These are phyloP conservation scores for Drosophila ohnishii DNA, from an alignment of 1,140 invertebrate species.

Conservation along the genomic window DNA sequence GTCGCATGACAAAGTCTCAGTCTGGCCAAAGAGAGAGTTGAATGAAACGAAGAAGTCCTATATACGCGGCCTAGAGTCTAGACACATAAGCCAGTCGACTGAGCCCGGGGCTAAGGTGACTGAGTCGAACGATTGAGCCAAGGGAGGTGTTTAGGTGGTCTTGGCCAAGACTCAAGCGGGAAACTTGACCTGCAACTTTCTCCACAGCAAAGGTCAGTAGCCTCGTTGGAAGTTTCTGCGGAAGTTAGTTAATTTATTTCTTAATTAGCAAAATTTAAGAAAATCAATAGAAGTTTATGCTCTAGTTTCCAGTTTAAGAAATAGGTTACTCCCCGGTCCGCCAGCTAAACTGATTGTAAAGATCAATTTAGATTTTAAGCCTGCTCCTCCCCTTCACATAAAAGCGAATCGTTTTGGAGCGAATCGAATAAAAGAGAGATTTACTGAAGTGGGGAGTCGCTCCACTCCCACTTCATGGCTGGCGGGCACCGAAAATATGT, in stretches of 20 bases:
- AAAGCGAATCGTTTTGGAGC: slow-evolving; percentile 6
- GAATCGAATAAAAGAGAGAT: slow-evolving; percentile 24
- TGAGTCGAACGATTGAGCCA: slow-evolving; percentile 25
- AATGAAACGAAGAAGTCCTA: slow-evolving; percentile 12
- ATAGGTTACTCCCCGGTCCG: not conserved
- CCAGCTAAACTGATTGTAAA: slow-evolving; percentile 7
- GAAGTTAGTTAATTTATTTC: not conserved
- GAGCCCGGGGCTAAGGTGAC: slow-evolving; percentile 25
- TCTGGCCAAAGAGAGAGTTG: not conserved
- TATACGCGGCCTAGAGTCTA: slow-evolving; percentile 32
- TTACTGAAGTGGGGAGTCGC: not conserved
- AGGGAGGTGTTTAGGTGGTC: not conserved
- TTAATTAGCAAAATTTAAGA: not conserved
- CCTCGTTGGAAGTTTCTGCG: not conserved
- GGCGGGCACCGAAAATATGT: slow-evolving; percentile 8
- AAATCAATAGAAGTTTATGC: not conserved
- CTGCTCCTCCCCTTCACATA: not conserved
- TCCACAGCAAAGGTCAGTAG: not conserved
- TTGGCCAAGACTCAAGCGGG: not conserved
- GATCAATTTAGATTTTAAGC: slow-evolving; percentile 26
- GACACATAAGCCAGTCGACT: slow-evolving; percentile 41
- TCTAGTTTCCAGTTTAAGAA: not conserved
- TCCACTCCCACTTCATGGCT: not conserved
- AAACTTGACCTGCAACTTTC: not conserved
- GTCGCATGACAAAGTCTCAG: not conserved